Conservation (phyloP, 2,888 invertebrate genomes). For the Agriopis marginaria region DNA sequence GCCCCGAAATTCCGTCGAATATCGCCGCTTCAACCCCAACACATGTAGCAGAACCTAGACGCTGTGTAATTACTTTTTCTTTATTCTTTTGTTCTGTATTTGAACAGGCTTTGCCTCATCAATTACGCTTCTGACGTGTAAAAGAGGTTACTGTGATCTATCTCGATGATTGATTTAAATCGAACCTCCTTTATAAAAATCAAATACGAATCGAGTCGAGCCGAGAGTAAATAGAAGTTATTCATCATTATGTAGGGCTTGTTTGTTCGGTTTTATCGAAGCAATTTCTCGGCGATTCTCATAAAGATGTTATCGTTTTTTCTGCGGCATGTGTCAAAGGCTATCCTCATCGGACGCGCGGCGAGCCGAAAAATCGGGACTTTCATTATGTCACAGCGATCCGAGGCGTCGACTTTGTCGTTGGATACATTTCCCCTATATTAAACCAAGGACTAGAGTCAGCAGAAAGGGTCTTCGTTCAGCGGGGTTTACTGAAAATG, state of each 20-base stretch:
- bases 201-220: slow-evolving; percentile 21
- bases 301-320: slow-evolving; percentile 47
- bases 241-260: slow-evolving; percentile 30
- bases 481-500: slow-evolving; percentile 23
- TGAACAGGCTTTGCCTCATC: slow-evolving; percentile 39
- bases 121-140: slow-evolving; percentile 39
- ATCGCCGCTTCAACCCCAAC: slow-evolving; percentile 16
- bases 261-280: slow-evolving; percentile 30
- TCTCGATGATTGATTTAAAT: slow-evolving; percentile 46
- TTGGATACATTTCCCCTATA: slow-evolving; percentile 32
- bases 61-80: slow-evolving; percentile 30
- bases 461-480: slow-evolving; percentile 23
- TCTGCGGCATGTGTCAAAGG: slow-evolving; percentile 37
- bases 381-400: slow-evolving; percentile 34
- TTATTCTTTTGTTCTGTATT: slow-evolving; percentile 39
- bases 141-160: slow-evolving; percentile 37
- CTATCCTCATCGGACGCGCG: slow-evolving; percentile 44
- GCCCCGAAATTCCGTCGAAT: slow-evolving; percentile 32
- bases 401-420: slow-evolving; percentile 28
- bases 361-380: slow-evolving; percentile 50
- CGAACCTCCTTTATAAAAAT: slow-evolving; percentile 31
- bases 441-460: slow-evolving; percentile 20
- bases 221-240: slow-evolving; percentile 34
- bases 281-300: slow-evolving; percentile 34
- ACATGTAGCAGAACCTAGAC: slow-evolving; percentile 22